Evolutionary conservation across 2,113 vertebrate genomes (phyloP).

Genomic region (Tetrax tetrax): DNA sequence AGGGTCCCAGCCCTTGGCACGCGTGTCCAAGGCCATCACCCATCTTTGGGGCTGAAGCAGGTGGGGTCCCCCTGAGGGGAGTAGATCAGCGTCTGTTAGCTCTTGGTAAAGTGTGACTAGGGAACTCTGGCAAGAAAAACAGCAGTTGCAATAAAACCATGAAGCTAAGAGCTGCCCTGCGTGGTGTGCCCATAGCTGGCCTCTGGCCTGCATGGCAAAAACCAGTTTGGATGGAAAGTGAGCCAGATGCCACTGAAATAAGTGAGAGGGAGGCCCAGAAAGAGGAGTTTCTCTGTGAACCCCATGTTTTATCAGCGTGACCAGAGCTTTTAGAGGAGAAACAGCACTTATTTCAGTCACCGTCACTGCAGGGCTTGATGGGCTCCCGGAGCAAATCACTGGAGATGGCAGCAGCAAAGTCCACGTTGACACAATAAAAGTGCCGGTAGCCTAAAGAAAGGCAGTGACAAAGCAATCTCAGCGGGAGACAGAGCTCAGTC

Average conservation of each 20-base stretch:
- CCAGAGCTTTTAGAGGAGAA: background rate
- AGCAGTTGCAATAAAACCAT: background rate
- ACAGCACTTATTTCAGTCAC: background rate
- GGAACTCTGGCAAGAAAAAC: background rate
- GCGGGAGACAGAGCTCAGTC: background rate
- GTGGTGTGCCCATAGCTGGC: background rate
- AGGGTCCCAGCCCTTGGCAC: background rate
- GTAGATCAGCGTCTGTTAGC: too few species aligned
- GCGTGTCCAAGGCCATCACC: rapidly evolving
- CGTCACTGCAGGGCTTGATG: background rate
- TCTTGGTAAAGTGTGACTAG: background rate
- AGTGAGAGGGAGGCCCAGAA: background rate
- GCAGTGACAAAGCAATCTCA: background rate
- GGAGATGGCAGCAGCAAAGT: background rate
- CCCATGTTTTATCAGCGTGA: background rate
- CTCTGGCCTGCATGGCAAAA: background rate
- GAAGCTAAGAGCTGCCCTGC: background rate
- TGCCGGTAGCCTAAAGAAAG: background rate
- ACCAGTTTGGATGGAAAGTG: background rate
- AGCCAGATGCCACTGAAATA: background rate
- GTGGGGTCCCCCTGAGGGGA: too few species aligned
- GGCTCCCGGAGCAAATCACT: background rate
- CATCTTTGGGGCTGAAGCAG: background rate
- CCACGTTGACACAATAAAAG: background rate
- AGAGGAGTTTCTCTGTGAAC: background rate